Conservation (phyloP, 2,113 vertebrate species). For the Sarotherodon lohbergeri region DNA sequence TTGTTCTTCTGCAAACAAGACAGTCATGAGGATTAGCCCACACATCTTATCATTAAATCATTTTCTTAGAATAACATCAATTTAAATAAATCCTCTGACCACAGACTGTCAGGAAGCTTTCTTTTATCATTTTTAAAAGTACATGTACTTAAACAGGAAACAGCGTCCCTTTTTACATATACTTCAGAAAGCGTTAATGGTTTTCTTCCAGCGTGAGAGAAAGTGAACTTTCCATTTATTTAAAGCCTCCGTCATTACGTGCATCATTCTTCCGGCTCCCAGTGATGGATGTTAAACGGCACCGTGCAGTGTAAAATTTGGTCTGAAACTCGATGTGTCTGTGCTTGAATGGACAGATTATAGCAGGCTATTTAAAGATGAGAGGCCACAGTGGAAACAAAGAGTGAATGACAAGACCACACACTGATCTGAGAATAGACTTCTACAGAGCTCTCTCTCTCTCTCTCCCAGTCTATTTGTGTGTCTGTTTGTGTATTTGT, state of each 20-base stretch:
- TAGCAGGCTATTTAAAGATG: constrained; percentile 49
- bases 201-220: neutral
- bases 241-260: neutral
- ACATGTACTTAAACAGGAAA: neutral
- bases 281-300: neutral
- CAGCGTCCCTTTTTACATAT: neutral
- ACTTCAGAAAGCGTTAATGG: neutral
- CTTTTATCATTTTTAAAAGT: neutral
- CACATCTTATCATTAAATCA: neutral
- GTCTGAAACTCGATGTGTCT: constrained; percentile 20
- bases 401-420: constrained; percentile 55
- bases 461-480: neutral
- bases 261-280: neutral
- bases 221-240: neutral
- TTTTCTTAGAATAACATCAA: neutral
- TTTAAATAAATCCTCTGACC: neutral
- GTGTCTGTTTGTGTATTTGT: neutral
- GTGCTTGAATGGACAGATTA: constrained; percentile 41
- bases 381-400: constrained; percentile 43
- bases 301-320: neutral
- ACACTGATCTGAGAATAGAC: constrained; percentile 22
- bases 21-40: neutral
- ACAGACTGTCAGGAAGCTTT: neutral
- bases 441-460: neutral
- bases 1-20: neutral